phyloP scores from a whole-genome alignment of 2,797 vertebrate species.

The Protonibea diacanthus region DNA sequence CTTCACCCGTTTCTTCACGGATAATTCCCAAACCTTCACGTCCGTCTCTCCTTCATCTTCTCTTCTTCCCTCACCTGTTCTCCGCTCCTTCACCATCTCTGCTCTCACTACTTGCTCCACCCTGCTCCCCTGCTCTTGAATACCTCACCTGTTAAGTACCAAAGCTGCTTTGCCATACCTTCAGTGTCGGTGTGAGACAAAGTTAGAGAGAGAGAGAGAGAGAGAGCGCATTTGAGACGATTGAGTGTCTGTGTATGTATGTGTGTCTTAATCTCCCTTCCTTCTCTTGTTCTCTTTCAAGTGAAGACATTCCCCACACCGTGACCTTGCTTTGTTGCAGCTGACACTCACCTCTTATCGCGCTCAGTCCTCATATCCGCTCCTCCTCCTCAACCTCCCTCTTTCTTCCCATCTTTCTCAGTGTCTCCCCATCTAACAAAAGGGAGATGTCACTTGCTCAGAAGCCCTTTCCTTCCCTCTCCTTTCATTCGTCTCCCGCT shows the following conservation, averaged over 20 bases:
- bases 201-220: slow-evolving; percentile 23
- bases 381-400: slow-evolving; percentile 68
- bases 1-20: too few relatives aligned
- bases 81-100: not conserved
- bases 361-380: slow-evolving; percentile 69
- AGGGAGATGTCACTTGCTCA: slow-evolving; percentile 67
- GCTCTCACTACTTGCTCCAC: too few relatives aligned
- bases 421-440: slow-evolving; percentile 74
- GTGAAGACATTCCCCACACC: slow-evolving; percentile 76
- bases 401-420: slow-evolving; percentile 40
- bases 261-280: slow-evolving; percentile 65
- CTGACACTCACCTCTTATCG: slow-evolving; percentile 81
- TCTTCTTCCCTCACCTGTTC: not conserved
- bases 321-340: slow-evolving; percentile 83
- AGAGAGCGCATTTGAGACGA: slow-evolving; percentile 35
- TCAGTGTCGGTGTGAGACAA: slow-evolving; percentile 33
- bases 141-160: slow-evolving; percentile 36
- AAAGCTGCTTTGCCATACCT: slow-evolving; percentile 41
- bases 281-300: slow-evolving; percentile 74
- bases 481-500: slow-evolving; percentile 64
- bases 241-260: slow-evolving; percentile 6
- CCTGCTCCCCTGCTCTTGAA: slow-evolving; percentile 12
- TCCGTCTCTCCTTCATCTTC: not conserved
- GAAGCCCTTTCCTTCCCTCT: slow-evolving; percentile 63
- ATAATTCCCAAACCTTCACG: too few relatives aligned